A percentile compares a stretch with the other conserved stretches of the same genome.
Evolutionary conservation across 2,888 invertebrate genomes (phyloP).

Genomic region (Teinopalpus imperialis): DNA sequence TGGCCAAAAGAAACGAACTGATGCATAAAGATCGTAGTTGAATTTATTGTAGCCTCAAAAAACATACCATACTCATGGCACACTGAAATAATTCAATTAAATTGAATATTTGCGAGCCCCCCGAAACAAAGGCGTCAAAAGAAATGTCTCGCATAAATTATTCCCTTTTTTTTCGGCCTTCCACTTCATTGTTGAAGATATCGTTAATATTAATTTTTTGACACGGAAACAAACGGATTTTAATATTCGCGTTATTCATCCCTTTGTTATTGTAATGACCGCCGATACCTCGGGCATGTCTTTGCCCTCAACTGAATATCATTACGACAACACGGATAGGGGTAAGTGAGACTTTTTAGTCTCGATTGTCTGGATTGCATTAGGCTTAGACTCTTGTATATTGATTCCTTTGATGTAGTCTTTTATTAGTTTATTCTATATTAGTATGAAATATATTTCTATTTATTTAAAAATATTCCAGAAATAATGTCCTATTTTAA

Average conservation of each 20-base stretch:
- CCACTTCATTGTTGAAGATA: conserved; percentile 75
- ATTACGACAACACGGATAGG: conserved; percentile 4
- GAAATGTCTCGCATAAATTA: conserved; percentile 78
- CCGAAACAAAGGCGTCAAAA: conserved; percentile 73
- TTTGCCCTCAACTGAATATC: conserved; percentile 13
- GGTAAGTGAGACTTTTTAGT: conserved; percentile 7
- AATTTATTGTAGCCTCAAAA: not conserved
- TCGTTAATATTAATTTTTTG: conserved; percentile 82
- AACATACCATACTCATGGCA: conserved; percentile 9
- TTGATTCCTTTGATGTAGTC: too few species aligned
- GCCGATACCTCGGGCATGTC: conserved; percentile 35
- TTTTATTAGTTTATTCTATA: too few species aligned
- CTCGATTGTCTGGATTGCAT: not conserved
- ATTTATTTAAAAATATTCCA: too few species aligned
- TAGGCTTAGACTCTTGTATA: not conserved
- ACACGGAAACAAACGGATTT: conserved; percentile 74
- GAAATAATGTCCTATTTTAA: too few species aligned
- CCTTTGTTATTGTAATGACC: conserved; percentile 77
- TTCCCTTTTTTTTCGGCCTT: conserved; percentile 61
- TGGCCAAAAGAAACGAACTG: not conserved
- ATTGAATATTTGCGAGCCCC: conserved; percentile 59
- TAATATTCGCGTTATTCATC: conserved; percentile 67
- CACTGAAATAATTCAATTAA: conserved; percentile 49
- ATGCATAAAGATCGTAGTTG: not conserved
- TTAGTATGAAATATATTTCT: too few species aligned